A percentile compares a stretch with the other conserved stretches of the same genome.
These are phyloP conservation scores for Ischnura elegans DNA, from an alignment of 2,888 invertebrate genomes.

Conservation along the genomic window DNA sequence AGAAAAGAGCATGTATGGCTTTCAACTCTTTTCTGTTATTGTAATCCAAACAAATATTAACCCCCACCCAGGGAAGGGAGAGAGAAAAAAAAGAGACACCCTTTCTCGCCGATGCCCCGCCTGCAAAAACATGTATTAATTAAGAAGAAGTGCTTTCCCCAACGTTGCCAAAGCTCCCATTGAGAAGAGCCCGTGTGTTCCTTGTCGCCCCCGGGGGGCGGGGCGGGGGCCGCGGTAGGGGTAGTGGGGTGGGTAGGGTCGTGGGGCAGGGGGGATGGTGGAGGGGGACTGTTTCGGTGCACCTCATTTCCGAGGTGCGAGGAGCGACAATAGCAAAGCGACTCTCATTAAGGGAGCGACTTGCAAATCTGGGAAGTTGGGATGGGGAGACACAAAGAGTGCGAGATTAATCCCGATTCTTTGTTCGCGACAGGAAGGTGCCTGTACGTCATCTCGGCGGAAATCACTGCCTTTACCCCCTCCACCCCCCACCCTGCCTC, in stretches of 20 bases:
- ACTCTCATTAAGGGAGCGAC: constrained; percentile 69
- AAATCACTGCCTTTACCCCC: constrained; percentile 66
- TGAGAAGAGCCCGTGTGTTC: constrained; percentile 64
- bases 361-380: constrained; percentile 68
- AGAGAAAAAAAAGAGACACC: no score
- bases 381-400: constrained; percentile 59
- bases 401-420: constrained; percentile 68
- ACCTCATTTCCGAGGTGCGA: constrained; percentile 69
- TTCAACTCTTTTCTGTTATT: constrained; percentile 68
- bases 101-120: not conserved
- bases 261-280: not conserved
- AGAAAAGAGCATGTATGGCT: constrained; percentile 64
- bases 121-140: constrained; percentile 69
- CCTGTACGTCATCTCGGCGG: constrained; percentile 68
- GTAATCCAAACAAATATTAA: constrained; percentile 68
- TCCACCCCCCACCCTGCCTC: not conserved
- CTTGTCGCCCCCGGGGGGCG: constrained; percentile 58
- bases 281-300: constrained; percentile 67
- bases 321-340: constrained; percentile 69
- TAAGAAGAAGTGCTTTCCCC: constrained; percentile 68
- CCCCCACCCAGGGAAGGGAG: no score
- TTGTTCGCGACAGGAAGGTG: constrained; percentile 68
- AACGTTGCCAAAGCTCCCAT: constrained; percentile 60
- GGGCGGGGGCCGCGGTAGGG: not conserved
- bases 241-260: not conserved